phyloP scores from a whole-genome alignment of 2,888 invertebrate species.

The Aproaerema taeniolella region DNA sequence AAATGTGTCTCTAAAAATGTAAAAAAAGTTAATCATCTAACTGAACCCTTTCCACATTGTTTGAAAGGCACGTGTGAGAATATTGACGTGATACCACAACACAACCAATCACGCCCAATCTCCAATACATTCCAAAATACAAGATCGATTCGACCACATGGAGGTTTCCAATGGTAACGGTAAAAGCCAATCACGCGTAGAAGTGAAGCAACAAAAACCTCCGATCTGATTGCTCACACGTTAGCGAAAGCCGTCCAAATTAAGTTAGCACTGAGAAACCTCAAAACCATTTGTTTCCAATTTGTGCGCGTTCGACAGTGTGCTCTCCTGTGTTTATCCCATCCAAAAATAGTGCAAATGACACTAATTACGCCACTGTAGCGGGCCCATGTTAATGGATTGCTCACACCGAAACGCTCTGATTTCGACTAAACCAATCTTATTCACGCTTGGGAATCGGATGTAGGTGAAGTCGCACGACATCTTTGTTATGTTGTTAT shows the following conservation, averaged over 20 bases:
- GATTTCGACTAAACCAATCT: slow-evolving; percentile 42
- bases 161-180: slow-evolving; percentile 32
- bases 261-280: slow-evolving; percentile 65
- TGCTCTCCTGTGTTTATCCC: slow-evolving; percentile 69
- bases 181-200: slow-evolving; percentile 36
- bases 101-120: too few species aligned
- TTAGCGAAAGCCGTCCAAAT: slow-evolving; percentile 74
- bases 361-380: slow-evolving; percentile 68
- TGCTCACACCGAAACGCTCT: slow-evolving; percentile 58
- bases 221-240: slow-evolving; percentile 63
- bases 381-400: slow-evolving; percentile 58
- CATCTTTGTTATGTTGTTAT: background rate
- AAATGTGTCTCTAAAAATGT: too few species aligned
- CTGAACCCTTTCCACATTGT: too few species aligned
- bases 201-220: slow-evolving; percentile 41
- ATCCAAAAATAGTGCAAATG: slow-evolving; percentile 73
- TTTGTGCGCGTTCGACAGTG: slow-evolving; percentile 64
- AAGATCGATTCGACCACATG: slow-evolving; percentile 2
- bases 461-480: background rate
- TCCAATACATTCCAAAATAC: too few species aligned
- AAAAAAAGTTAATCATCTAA: too few species aligned
- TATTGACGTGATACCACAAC: too few species aligned
- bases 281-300: slow-evolving; percentile 67
- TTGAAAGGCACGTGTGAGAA: too few species aligned
- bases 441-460: slow-evolving; percentile 10